Base-by-base conservation (phyloP, 2,113 vertebrate genomes). In the Channa argus region DNA sequence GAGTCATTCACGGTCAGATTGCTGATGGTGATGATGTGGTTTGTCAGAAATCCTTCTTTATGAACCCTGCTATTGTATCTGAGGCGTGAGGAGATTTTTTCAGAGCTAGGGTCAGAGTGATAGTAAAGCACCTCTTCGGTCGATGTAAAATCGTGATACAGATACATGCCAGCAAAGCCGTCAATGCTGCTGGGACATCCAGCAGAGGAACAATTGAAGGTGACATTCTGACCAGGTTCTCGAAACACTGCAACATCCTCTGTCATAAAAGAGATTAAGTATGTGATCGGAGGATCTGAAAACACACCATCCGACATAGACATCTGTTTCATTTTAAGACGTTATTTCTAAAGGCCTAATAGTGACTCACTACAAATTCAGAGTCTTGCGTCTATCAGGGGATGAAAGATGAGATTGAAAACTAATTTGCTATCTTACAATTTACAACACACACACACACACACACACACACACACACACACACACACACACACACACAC, bases 41-140 rank as follows among this genome's bases (percentile, higher is more conserved):
- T n/a, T 6, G 0, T 1, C 3, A 4, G 0, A 8, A 4, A 2
- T 0, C 49, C n/a, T 0, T 3, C 1, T 7, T 0, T 62, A 4
- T 24, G 10, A 5, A 63, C 37, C 63, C 79, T 64, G 0, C 5
- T 0, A 0, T 0, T 3, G 13, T 72, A 84, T 8, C 10, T 7
- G 0, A 0, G 0, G 5, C 69, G 38, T 0, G 4, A 4, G 2
- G 8, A 9, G 4, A 76, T 24, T 5, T 53, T 49, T 3, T 1
- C 2, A 9, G 1, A 0, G 8, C 0, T 0, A 24, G 37, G 0
- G 10, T 0, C 1, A 6, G 15, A 0, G 51, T 38, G 0, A 14
- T 41, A 77, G 62, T 71, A 86, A 1, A 76, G 2, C 70, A 88
- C 70, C 5, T 70, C 15, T 0, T 68, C 1, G 0, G 0, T 0